Base-by-base conservation (phyloP, 2,797 vertebrate genomes). In the Labroides dimidiatus region DNA sequence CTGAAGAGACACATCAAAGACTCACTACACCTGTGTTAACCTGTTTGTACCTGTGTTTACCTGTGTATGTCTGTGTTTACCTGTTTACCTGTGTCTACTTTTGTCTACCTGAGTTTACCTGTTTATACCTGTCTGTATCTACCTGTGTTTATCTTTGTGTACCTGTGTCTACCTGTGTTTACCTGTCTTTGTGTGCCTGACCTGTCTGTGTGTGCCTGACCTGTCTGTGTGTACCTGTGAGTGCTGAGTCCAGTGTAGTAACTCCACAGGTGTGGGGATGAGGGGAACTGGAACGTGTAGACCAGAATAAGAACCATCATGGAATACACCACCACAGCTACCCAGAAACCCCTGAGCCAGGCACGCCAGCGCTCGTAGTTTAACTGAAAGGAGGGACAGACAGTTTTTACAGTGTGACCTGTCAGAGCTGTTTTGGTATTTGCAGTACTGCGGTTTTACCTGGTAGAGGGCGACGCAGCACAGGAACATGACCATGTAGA, bases 401-500 rank as follows among this genome's bases (percentile, higher is more conserved):
- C 30, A 33, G 30, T 33, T 4, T 33, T 33, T 33, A 33, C 30
- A 33, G 30, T 33, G 8, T 33, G 4, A 33, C 30, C 30, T 33
- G 8, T 4, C 5, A 33, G 8, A 6, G 30, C 30, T 33, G 30
- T 6, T 4, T 4, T 33, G 4, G 7, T 39, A 39, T 14, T 4
- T 39, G 37, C 37, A 39, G 37, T 39, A 39, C 11, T 39, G 51
- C 2, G 36, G 45, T 69, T 15, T 23, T 84, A 98, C 97, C 97
- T 99, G 97, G 89, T 98, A 98, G 17, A 98, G 92, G 12, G 96
- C 97, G 47, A 96, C 96, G 33, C 97, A 99, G 92, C 96, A 96
- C 27, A 99, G 96, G 77, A 98, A 97, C 75, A 99, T 93, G 83
- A 98, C 95, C 97, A 99, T 99, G 85, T 98, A 99, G 91, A 99